Evolutionary conservation across 2,888 invertebrate genomes (phyloP).

Genomic region (Drosophila seclusa): DNA sequence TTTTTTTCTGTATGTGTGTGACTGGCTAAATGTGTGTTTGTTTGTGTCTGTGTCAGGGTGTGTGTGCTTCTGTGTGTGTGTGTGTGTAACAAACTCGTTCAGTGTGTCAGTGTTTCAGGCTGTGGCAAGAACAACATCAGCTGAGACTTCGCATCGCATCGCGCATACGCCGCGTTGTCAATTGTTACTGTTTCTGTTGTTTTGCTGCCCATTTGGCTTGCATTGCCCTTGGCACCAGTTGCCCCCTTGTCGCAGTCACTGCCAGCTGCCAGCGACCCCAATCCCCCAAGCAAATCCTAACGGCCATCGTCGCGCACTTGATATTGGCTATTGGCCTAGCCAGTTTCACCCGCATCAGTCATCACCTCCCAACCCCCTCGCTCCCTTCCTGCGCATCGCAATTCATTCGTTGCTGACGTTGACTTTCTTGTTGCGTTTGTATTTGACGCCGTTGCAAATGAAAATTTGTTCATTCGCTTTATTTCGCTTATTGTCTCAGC

Average conservation of each 20-base stretch:
- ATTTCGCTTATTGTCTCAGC: conserved; percentile 42
- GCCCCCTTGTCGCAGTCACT: conserved; percentile 27
- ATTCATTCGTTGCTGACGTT: conserved; percentile 12
- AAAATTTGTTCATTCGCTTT: conserved; percentile 56
- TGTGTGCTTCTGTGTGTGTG: conserved; percentile 26
- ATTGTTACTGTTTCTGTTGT: conserved; percentile 51
- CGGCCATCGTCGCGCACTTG: conserved; percentile 65
- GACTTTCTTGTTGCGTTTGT: conserved; percentile 34
- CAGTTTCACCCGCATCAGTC: conserved; percentile 24
- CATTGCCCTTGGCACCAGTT: conserved; percentile 71
- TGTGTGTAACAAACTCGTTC: conserved; percentile 64
- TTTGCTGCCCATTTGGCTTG: conserved; percentile 19
- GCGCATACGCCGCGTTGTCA: conserved; percentile 77
- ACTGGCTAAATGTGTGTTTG: conserved; percentile 5
- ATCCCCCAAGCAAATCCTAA: conserved; percentile 51
- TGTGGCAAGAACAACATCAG: conserved; percentile 56
- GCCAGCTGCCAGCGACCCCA: conserved; percentile 43
- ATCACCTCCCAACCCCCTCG: no score
- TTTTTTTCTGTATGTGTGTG: conserved; percentile 10
- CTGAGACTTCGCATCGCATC: conserved; percentile 52
- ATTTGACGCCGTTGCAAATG: conserved; percentile 42
- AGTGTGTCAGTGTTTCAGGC: conserved; percentile 76
- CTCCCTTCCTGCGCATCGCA: not conserved
- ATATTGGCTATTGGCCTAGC: conserved; percentile 76
- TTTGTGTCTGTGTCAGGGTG: conserved; percentile 8